Conservation (phyloP, 2,888 invertebrate genomes). For the Fragum whitleyi region DNA sequence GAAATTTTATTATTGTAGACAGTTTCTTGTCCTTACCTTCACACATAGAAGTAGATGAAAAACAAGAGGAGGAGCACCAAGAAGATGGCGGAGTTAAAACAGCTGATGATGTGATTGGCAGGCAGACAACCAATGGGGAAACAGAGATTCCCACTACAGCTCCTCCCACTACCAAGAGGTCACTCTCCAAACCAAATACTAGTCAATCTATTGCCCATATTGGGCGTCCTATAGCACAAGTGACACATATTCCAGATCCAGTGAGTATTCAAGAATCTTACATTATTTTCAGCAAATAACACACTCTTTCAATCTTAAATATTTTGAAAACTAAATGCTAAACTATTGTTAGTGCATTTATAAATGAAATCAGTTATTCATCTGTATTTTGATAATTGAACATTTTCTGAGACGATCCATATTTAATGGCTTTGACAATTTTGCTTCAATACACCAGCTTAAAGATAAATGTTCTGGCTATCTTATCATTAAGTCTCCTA, state of each 20-base stretch:
- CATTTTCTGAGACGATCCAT: no score
- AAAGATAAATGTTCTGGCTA: no score
- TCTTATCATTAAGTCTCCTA: no score
- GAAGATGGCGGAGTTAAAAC: not conserved
- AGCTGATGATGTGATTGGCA: not conserved
- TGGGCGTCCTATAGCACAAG: conserved; percentile 81
- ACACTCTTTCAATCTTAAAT: no score
- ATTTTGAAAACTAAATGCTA: no score
- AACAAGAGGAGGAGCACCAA: conserved; percentile 1
- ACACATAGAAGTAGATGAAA: conserved; percentile 43
- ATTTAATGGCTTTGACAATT: no score
- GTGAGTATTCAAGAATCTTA: no score
- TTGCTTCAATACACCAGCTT: no score
- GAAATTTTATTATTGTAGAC: not conserved
- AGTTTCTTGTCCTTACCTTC: conserved; percentile 17
- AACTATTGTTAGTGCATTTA: no score
- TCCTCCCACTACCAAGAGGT: conserved; percentile 10
- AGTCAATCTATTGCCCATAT: conserved; percentile 66
- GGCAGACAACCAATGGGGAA: conserved; percentile 12
- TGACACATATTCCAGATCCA: conserved; percentile 75
- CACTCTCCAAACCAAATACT: conserved; percentile 21
- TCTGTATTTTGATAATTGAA: no score
- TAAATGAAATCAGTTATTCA: no score
- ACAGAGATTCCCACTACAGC: conserved; percentile 1
- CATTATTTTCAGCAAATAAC: no score